These are phyloP conservation scores for Oryzias javanicus DNA, from an alignment of 2,113 vertebrate genomes.

Conservation along the genomic window DNA sequence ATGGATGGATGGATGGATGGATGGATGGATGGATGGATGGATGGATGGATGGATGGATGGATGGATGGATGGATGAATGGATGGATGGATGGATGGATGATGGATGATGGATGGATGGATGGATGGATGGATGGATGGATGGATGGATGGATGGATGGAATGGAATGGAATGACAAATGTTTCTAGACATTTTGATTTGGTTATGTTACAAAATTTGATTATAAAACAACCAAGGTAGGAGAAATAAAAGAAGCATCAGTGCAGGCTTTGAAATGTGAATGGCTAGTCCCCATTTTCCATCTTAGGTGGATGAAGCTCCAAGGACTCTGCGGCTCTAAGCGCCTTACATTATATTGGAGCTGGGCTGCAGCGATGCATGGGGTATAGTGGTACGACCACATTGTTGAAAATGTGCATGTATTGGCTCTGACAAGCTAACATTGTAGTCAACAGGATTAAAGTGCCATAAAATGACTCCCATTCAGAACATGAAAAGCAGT, in stretches of 20 bases:
- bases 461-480: conserved; percentile 40
- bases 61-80: too few species aligned
- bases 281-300: conserved; percentile 25
- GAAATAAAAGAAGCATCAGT: neutral
- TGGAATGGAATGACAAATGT: too few species aligned
- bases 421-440: conserved; percentile 33
- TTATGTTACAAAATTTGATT: conserved; percentile 2
- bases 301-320: conserved; percentile 27
- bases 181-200: neutral
- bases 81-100: too few species aligned
- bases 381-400: conserved; percentile 30
- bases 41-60: too few species aligned
- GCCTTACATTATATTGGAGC: conserved; percentile 56
- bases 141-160: too few species aligned
- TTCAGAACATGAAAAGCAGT: conserved; percentile 54
- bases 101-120: too few species aligned
- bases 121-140: too few species aligned
- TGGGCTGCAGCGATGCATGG: conserved; percentile 45
- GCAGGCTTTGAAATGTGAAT: conserved; percentile 16
- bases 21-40: too few species aligned
- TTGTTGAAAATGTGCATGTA: conserved; percentile 30
- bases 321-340: conserved; percentile 59
- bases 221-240: neutral
- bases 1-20: too few species aligned
- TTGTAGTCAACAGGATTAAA: conserved; percentile 41